Conservation (phyloP, 2,888 invertebrate genomes). For the Mesochorus sp. region DNA sequence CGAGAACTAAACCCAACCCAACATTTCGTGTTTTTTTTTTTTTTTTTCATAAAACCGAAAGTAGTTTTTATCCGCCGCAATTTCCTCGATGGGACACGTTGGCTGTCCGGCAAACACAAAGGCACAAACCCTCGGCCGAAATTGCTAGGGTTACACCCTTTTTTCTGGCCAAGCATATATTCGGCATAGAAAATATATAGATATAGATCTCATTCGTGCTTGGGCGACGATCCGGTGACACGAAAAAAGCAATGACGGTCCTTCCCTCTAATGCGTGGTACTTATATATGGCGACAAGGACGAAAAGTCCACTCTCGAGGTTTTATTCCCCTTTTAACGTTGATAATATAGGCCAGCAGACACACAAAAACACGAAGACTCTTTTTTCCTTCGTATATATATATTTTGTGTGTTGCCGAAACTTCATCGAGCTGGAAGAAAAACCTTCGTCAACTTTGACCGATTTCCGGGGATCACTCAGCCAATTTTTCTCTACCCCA, state of each 20-base stretch:
- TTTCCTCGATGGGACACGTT: slow-evolving; percentile 13
- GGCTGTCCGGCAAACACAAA: neutral
- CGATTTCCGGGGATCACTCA: slow-evolving; percentile 63
- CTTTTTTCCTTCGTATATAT: too few relatives aligned
- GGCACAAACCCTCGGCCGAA: neutral
- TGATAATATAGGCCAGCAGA: neutral
- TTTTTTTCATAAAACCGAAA: slow-evolving; percentile 29
- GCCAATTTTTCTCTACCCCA: slow-evolving; percentile 49
- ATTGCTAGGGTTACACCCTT: neutral
- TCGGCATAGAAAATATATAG: too few relatives aligned
- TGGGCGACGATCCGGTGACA: slow-evolving; percentile 49
- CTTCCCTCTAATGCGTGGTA: slow-evolving; percentile 57
- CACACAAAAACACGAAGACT: slow-evolving; percentile 17
- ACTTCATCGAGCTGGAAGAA: slow-evolving; percentile 56
- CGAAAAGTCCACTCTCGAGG: slow-evolving; percentile 41
- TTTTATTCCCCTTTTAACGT: slow-evolving; percentile 37
- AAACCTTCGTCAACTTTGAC: slow-evolving; percentile 60
- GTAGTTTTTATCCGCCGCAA: slow-evolving; percentile 34
- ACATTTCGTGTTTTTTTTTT: neutral
- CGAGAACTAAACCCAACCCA: too few relatives aligned
- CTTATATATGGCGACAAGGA: slow-evolving; percentile 53
- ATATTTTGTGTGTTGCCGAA: slow-evolving; percentile 45
- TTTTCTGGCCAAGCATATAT: neutral
- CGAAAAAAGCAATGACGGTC: slow-evolving; percentile 57
- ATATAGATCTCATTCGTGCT: slow-evolving; percentile 20